phyloP scores from a whole-genome alignment of 1,140 invertebrate genomes.

The Tetraneura akinire region DNA sequence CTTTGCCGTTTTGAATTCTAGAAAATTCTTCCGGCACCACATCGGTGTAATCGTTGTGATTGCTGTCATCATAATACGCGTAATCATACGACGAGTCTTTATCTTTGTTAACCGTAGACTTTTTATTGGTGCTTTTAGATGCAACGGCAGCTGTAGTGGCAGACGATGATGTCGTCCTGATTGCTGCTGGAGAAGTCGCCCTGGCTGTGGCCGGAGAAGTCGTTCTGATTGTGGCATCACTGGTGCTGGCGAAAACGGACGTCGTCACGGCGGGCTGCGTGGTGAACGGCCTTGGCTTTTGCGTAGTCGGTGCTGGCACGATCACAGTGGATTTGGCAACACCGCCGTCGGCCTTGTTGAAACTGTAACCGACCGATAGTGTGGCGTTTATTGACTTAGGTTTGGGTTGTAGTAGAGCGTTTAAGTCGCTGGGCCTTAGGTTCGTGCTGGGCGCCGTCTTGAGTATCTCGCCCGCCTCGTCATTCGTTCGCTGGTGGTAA shows the following conservation, averaged over 20 bases:
- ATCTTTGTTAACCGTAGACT: conserved; percentile 53
- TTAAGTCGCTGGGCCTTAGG: conserved; percentile 55
- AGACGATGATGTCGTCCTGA: neutral
- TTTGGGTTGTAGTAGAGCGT: conserved; percentile 54
- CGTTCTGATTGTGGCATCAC: conserved; percentile 23
- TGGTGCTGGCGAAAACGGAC: conserved; percentile 16
- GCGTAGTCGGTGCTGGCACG: conserved; percentile 46
- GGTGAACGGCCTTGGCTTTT: conserved; percentile 48
- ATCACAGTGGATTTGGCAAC: conserved; percentile 28
- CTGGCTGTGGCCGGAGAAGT: too few relatives aligned
- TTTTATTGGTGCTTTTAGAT: conserved; percentile 10
- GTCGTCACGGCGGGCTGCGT: neutral
- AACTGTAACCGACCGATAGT: conserved; percentile 54
- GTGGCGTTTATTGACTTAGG: conserved; percentile 54
- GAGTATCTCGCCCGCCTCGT: conserved; percentile 55
- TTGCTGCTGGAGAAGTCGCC: conserved; percentile 25
- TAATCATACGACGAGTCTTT: conserved; percentile 55
- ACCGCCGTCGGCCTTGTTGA: conserved; percentile 47
- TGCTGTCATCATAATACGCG: conserved; percentile 56
- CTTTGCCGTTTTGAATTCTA: conserved; percentile 53
- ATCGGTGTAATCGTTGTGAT: conserved; percentile 56
- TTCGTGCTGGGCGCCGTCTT: conserved; percentile 56
- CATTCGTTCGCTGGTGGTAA: conserved; percentile 49
- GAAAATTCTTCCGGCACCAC: conserved; percentile 55
- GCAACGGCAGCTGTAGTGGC: too few relatives aligned